Conservation (phyloP, 1,140 invertebrate species). For the Hetaerina americana region DNA sequence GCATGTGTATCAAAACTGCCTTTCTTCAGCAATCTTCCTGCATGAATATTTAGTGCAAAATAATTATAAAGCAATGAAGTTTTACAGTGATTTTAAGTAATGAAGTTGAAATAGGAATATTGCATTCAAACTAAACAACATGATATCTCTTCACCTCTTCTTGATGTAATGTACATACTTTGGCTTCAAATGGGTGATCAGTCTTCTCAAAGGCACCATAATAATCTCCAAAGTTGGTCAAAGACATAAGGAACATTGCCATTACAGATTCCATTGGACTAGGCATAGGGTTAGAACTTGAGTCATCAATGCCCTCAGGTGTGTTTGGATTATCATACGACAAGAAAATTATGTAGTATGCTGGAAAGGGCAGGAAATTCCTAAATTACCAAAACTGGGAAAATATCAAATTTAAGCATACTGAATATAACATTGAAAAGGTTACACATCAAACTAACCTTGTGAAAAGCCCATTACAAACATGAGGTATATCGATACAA, state of each 20-base stretch:
- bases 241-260: constrained; percentile 95
- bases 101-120: no score
- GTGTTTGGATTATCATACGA: constrained; percentile 64
- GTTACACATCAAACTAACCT: constrained; percentile 39
- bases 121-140: background rate
- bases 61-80: no score
- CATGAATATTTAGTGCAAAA: no score
- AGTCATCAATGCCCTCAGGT: constrained; percentile 24
- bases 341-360: constrained; percentile 83
- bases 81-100: no score
- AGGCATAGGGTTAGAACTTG: constrained; percentile 62
- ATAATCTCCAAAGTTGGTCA: constrained; percentile 91
- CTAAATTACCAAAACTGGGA: background rate
- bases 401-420: constrained; percentile 6
- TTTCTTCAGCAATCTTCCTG: no score
- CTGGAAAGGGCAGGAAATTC: constrained; percentile 35
- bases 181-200: constrained; percentile 75
- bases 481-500: constrained; percentile 90
- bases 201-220: constrained; percentile 80
- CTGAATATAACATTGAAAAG: constrained; percentile 7
- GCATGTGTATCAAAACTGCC: no score
- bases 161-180: constrained; percentile 52
- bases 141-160: background rate
- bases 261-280: constrained; percentile 87
- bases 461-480: constrained; percentile 97